Conservation (phyloP, 2,113 vertebrate species). For the Mirza zaza region DNA sequence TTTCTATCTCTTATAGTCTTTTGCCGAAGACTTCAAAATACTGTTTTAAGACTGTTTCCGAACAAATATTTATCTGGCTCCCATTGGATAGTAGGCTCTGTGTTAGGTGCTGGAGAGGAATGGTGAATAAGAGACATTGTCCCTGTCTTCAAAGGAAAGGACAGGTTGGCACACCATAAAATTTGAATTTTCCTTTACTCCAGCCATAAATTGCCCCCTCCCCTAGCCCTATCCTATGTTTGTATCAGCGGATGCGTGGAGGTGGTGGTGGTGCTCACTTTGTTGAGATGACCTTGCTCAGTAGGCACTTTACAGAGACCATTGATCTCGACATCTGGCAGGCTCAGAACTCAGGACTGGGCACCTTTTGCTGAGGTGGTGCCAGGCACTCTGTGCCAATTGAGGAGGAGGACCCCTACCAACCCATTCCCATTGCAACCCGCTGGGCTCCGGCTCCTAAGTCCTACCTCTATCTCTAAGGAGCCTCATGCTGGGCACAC, state of each 20-base stretch:
- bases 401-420: too few relatives aligned
- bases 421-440: neutral
- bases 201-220: neutral
- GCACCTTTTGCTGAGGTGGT: neutral
- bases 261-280: neutral
- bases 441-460: neutral
- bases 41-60: neutral
- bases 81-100: too few relatives aligned
- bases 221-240: neutral
- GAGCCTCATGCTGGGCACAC: neutral
- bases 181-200: neutral
- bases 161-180: neutral
- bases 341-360: neutral
- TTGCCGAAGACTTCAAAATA: neutral
- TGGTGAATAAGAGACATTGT: neutral
- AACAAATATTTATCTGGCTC: neutral
- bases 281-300: neutral
- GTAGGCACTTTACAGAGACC: neutral
- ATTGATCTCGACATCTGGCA: neutral
- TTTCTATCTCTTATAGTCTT: neutral
- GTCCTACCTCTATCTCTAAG: neutral
- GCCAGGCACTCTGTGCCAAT: neutral
- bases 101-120: neutral
- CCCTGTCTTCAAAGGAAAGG: neutral
- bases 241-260: fast-evolving